Percentiles rank a stretch among this genome's conserved stretches.
Evolutionary conservation across 2,113 vertebrate species (phyloP).

Genomic region (Shinisaurus crocodilurus): DNA sequence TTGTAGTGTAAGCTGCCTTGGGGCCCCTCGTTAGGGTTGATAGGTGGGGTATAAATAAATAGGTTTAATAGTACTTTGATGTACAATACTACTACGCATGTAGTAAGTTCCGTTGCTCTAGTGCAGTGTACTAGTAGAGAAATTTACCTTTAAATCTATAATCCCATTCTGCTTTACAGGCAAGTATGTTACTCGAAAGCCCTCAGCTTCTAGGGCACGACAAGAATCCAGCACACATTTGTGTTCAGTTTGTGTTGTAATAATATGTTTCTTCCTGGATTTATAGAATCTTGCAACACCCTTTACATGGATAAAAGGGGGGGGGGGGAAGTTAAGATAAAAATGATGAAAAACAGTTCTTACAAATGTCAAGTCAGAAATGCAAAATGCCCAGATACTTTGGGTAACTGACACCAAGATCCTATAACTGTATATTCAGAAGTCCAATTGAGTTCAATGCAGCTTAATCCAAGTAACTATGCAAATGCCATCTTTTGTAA

Average conservation of each 20-base stretch:
- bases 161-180: conserved; percentile 91
- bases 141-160: conserved; percentile 87
- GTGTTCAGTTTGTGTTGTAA: conserved; percentile 96
- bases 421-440: not conserved
- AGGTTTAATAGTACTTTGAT: not conserved
- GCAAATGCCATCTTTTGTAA: too few relatives aligned
- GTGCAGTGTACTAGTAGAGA: not conserved
- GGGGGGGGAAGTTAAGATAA: not conserved
- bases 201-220: conserved; percentile 91
- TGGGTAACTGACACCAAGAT: not conserved
- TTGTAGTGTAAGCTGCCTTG: not conserved
- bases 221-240: conserved; percentile 98
- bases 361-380: fast-evolving
- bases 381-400: not conserved
- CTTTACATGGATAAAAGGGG: conserved; percentile 68
- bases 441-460: not conserved
- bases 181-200: conserved; percentile 91
- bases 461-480: not conserved
- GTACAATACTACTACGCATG: not conserved
- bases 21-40: not conserved
- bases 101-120: not conserved
- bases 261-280: conserved; percentile 90
- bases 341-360: not conserved
- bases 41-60: not conserved
- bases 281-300: conserved; percentile 96